Percentiles rank a stretch among this genome's conserved stretches.
Conservation (phyloP, 2,113 vertebrate genomes). For the Phocoena phocoena region DNA sequence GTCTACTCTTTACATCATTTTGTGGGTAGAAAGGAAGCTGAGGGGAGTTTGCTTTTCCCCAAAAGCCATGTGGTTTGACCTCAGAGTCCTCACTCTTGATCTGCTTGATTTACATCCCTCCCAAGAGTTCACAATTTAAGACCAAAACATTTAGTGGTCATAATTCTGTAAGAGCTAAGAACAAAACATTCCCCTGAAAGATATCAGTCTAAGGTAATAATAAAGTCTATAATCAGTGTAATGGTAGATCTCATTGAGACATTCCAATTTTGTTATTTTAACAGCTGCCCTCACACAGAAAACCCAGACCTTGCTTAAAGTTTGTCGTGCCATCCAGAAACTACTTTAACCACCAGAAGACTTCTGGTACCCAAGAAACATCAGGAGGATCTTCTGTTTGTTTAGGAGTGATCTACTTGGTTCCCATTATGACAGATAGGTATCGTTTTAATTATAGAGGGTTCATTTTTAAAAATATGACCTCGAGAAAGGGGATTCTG, state of each 20-base stretch:
- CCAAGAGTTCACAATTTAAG: neutral
- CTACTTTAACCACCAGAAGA: neutral
- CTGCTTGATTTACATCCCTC: neutral
- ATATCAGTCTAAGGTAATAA: neutral
- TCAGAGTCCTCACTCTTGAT: neutral
- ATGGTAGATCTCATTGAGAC: neutral
- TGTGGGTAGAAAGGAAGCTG: neutral
- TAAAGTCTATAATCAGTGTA: neutral
- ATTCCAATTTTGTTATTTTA: conserved; percentile 21
- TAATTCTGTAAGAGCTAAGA: neutral
- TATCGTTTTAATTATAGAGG: neutral
- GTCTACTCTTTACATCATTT: neutral
- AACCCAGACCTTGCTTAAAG: neutral
- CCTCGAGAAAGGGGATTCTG: neutral
- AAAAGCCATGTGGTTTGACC: neutral
- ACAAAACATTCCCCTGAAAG: neutral
- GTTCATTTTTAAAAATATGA: neutral
- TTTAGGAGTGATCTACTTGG: neutral
- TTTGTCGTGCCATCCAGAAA: neutral
- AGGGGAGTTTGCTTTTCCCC: neutral
- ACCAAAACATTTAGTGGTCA: neutral
- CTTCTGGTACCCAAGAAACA: neutral
- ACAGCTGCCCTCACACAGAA: neutral
- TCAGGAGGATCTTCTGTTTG: neutral
- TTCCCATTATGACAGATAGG: neutral